phyloP scores from a whole-genome alignment of 2,797 vertebrate genomes.

The Muscicapa striata region DNA sequence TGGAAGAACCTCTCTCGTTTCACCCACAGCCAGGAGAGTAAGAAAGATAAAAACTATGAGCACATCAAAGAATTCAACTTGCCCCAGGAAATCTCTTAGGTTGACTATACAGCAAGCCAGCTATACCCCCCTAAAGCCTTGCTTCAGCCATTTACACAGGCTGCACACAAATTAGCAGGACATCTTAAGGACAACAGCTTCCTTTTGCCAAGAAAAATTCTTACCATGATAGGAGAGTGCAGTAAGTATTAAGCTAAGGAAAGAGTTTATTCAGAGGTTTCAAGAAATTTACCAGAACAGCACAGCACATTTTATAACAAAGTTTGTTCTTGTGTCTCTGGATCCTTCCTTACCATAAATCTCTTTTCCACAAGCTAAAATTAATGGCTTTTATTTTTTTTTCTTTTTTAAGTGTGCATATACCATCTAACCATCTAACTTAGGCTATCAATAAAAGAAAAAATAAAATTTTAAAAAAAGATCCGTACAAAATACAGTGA shows the following conservation, averaged over 20 bases:
- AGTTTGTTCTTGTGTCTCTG: not conserved
- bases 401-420: fast-evolving
- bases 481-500: fast-evolving
- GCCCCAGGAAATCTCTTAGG: not conserved
- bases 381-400: not conserved
- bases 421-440: not conserved
- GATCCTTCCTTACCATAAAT: not conserved
- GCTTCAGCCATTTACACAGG: not conserved
- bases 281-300: not conserved
- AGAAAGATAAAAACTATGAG: not conserved
- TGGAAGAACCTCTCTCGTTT: not conserved
- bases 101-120: not conserved
- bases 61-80: not conserved
- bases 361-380: not conserved
- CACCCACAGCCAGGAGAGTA: not conserved
- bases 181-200: not conserved
- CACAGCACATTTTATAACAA: not conserved
- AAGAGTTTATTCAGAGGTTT: not conserved
- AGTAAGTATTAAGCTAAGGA: not conserved
- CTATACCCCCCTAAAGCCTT: not conserved
- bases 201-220: not conserved
- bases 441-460: not conserved
- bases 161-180: not conserved
- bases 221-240: not conserved
- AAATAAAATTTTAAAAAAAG: not conserved